Conservation (phyloP, 2,888 invertebrate genomes). For the Coecobrya sp. region DNA sequence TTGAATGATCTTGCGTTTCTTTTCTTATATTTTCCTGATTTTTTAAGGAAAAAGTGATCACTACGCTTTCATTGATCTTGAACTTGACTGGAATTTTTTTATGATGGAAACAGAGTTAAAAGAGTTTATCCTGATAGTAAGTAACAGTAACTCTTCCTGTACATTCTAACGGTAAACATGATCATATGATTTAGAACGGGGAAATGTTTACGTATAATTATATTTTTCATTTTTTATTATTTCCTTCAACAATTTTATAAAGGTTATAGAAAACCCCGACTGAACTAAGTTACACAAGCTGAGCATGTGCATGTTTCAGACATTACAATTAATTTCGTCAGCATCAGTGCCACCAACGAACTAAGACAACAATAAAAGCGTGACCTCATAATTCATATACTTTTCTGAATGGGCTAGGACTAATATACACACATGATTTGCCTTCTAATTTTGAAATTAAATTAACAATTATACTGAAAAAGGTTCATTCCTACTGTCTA, state of each 20-base stretch:
- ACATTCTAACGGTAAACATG: slow-evolving; percentile 45
- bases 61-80: slow-evolving; percentile 11
- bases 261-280: background rate
- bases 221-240: background rate
- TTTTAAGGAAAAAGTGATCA: background rate
- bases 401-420: background rate
- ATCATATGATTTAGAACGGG: slow-evolving; percentile 24
- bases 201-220: background rate
- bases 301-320: background rate
- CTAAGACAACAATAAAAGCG: slow-evolving; percentile 36
- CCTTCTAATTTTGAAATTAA: too few relatives aligned
- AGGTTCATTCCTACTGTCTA: background rate
- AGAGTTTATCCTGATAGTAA: background rate
- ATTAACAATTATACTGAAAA: background rate
- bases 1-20: slow-evolving; percentile 48
- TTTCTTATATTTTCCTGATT: slow-evolving; percentile 25
- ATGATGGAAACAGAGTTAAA: background rate
- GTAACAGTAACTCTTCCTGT: slow-evolving; percentile 33
- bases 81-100: slow-evolving; percentile 15
- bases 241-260: background rate
- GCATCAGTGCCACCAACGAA: slow-evolving; percentile 51
- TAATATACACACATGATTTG: too few relatives aligned
- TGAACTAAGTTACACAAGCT: background rate
- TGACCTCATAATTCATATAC: slow-evolving; percentile 59
- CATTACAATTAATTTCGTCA: background rate